A percentile compares a stretch with the other conserved stretches of the same genome.
Conservation (phyloP, 2,888 invertebrate genomes). For the Plebejus argus region DNA sequence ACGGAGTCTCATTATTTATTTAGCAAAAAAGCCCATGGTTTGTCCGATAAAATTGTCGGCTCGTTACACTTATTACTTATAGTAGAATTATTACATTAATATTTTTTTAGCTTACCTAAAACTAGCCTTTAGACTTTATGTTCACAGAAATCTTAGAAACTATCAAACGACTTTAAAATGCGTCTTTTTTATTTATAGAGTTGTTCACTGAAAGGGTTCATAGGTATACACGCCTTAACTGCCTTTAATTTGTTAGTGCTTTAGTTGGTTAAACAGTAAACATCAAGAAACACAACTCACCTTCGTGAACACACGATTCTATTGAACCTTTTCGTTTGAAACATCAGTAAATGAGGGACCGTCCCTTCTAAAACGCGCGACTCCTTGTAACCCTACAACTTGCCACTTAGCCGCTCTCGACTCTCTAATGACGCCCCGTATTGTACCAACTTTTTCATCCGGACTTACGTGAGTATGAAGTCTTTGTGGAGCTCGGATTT, state of each 20-base stretch:
- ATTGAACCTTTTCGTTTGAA: constrained; percentile 30
- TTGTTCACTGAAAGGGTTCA: no score
- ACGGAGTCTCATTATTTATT: no score
- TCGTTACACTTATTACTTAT: no score
- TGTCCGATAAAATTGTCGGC: no score
- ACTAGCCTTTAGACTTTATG: no score
- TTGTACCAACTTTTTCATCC: constrained; percentile 65
- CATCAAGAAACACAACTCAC: background rate
- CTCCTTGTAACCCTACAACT: constrained; percentile 49
- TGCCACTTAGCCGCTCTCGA: constrained; percentile 56
- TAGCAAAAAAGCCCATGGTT: no score
- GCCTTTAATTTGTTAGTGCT: background rate
- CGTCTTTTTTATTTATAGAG: background rate
- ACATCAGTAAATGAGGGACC: constrained; percentile 23
- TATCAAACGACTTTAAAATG: background rate
- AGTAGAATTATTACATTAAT: no score
- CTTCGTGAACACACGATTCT: constrained; percentile 16
- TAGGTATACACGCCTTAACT: background rate
- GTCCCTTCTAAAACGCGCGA: constrained; percentile 36
- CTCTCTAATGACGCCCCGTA: constrained; percentile 59
- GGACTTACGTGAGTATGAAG: constrained; percentile 59
- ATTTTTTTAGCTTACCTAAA: no score
- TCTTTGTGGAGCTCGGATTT: constrained; percentile 51
- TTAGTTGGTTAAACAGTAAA: background rate
- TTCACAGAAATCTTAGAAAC: no score